Evolutionary conservation across 2,888 invertebrate genomes (phyloP).

Genomic region (Calephelis perditalis): DNA sequence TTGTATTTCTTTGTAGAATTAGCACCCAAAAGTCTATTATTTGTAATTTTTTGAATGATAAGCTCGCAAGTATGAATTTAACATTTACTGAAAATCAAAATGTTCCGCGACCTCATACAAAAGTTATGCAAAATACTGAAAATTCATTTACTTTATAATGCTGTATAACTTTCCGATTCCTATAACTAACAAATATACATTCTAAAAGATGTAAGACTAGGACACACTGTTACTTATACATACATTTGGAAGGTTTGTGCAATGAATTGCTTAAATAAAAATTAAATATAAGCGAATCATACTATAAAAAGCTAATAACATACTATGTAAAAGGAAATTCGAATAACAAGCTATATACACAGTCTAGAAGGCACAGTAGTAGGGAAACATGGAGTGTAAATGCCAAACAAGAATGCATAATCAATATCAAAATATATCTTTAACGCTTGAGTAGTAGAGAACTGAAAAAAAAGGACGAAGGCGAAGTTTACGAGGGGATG

Average conservation of each 20-base stretch:
- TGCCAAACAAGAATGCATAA: background rate
- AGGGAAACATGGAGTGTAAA: conserved; percentile 41
- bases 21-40: conserved; percentile 1
- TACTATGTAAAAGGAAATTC: conserved; percentile 24
- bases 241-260: conserved; percentile 29
- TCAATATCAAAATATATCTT: background rate
- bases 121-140: background rate
- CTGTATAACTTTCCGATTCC: conserved; percentile 28
- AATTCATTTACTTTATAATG: background rate
- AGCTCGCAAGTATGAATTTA: conserved; percentile 10
- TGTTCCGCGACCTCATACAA: background rate
- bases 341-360: conserved; percentile 51
- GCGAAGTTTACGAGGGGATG: conserved; percentile 18
- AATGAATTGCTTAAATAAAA: conserved; percentile 21
- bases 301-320: conserved; percentile 17
- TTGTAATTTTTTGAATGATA: conserved; percentile 7
- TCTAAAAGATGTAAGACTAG: conserved; percentile 45
- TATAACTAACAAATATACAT: conserved; percentile 40
- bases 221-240: conserved; percentile 36
- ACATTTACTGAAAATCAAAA: conserved; percentile 1
- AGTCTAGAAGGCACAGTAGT: conserved; percentile 75
- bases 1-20: background rate
- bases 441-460: background rate
- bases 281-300: conserved; percentile 14
- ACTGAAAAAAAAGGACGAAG: conserved; percentile 8